Conservation (phyloP, 2,888 invertebrate species). For the Horisme vitalbata region DNA sequence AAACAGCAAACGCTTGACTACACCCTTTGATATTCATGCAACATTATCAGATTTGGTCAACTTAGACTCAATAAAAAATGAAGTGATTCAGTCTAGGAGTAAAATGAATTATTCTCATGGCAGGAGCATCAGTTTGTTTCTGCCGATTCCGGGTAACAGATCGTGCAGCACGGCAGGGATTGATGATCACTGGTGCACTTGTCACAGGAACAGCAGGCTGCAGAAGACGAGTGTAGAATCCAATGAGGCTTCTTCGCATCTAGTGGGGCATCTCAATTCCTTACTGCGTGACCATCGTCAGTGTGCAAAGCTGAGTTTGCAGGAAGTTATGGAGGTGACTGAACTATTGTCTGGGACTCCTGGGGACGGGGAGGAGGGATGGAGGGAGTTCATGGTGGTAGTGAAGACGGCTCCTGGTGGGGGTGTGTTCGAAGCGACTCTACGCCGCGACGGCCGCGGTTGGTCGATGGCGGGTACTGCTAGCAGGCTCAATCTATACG, state of each 20-base stretch:
- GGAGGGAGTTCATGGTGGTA: slow-evolving; percentile 85
- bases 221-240: slow-evolving; percentile 79
- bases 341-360: slow-evolving; percentile 77
- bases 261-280: slow-evolving; percentile 86
- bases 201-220: slow-evolving; percentile 86
- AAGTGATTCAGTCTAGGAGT: slow-evolving; percentile 59
- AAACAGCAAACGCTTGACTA: slow-evolving; percentile 89
- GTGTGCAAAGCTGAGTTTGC: slow-evolving; percentile 85
- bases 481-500: slow-evolving; percentile 90
- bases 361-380: slow-evolving; percentile 61
- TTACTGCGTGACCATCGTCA: slow-evolving; percentile 83
- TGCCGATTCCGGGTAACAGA: slow-evolving; percentile 86
- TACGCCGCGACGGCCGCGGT: slow-evolving; percentile 61
- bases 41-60: slow-evolving; percentile 88
- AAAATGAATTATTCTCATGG: slow-evolving; percentile 59
- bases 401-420: slow-evolving; percentile 85
- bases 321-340: slow-evolving; percentile 86
- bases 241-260: slow-evolving; percentile 80
- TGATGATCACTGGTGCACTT: slow-evolving; percentile 94
- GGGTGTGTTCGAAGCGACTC: slow-evolving; percentile 91
- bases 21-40: slow-evolving; percentile 91
- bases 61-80: slow-evolving; percentile 66
- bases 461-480: slow-evolving; percentile 87
- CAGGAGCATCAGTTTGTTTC: slow-evolving; percentile 89
- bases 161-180: slow-evolving; percentile 91